Evolutionary conservation across 1,140 invertebrate genomes (phyloP), one percentile per base, ranked within the genome.

Genomic region (Tetraneura akinire): DNA sequence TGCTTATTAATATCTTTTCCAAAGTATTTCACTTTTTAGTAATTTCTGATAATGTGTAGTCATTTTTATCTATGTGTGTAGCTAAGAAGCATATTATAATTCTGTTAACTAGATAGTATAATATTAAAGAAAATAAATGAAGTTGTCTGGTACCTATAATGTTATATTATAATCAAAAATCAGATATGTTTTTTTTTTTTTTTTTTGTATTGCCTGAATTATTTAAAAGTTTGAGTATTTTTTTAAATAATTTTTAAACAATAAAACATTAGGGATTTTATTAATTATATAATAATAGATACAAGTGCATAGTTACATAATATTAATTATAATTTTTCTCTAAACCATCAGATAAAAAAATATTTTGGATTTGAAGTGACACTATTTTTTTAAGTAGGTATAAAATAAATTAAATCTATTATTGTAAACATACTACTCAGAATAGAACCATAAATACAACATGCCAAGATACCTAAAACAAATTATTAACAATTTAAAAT

Each of bases 241-340:
- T 53, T 53, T n/a, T n/a, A 53, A 53, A 53, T 16, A 49, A 49
- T 49, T 16, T 49, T 49, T 49, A n/a, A n/a, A n/a, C n/a, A n/a
- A n/a, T n/a, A n/a, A 16, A 53, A 53, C 51, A 53, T n/a, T 53
- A 53, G 51, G 51, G 51, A n/a, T 53, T 53, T 53, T n/a, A 53
- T 53, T 21, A 53, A 53, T 53, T 53, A 53, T 21, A 53, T 16
- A 53, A 53, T 53, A 53, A 53, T 53, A 21, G 51, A 53, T 53
- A 0, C 10, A 53, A 16, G 18, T 53, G n/a, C n/a, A 53, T 53
- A 53, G 51, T 53, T n/a, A 53, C 18, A n/a, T 6, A 51, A 18
- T 51, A 51, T 53, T 53, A 53, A 4, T 53, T n/a, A 53, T 53
- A 53, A 53, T 53, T 53, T 53, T 21, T n/a, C 51, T 53, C 47